phyloP scores from a whole-genome alignment of 2,797 vertebrate species.

The Diceros bicornis region DNA sequence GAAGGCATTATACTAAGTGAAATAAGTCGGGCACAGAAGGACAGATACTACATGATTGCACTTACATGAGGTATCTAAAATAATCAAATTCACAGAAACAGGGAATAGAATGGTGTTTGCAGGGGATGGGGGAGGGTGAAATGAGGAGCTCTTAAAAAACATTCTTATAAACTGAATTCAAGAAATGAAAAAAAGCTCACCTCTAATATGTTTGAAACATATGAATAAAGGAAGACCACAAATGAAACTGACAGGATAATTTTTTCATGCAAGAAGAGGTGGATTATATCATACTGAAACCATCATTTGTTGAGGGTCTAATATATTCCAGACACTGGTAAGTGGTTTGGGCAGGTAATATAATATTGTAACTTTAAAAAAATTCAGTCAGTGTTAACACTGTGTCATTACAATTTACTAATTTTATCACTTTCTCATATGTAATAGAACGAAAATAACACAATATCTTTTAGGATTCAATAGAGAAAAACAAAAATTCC shows the following conservation, averaged over 20 bases:
- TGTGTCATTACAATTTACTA: background rate
- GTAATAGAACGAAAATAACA: background rate
- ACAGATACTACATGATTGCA: background rate
- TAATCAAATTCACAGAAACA: background rate
- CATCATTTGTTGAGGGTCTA: background rate
- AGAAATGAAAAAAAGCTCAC: background rate
- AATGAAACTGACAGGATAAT: background rate
- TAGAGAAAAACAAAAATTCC: background rate
- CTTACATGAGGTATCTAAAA: background rate
- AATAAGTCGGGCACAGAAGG: background rate
- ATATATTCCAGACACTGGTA: background rate
- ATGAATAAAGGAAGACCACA: background rate
- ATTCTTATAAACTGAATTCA: background rate
- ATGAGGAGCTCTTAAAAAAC: background rate
- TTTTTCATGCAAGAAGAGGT: background rate
- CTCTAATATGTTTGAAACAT: background rate
- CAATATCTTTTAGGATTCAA: background rate
- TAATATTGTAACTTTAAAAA: background rate
- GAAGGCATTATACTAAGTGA: background rate
- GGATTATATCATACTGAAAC: background rate
- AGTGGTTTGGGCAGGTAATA: background rate
- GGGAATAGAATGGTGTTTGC: background rate
- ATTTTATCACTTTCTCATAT: background rate
- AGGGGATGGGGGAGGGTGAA: background rate
- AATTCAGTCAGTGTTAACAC: background rate